Conservation (phyloP, 2,797 vertebrate species). For the Vireo griseus region DNA sequence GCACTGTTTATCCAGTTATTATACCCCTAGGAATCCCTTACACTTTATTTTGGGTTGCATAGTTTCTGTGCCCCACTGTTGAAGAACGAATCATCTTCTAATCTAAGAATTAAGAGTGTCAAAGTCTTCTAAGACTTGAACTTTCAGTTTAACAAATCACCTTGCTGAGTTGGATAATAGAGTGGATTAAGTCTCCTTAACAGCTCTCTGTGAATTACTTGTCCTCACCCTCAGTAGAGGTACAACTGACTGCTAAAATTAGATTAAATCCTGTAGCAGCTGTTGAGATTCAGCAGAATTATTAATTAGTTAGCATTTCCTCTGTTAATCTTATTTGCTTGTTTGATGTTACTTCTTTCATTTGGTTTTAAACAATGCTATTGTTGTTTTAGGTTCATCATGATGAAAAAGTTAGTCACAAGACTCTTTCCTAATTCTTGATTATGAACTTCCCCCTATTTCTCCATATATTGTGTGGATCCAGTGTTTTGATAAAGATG, state of each 20-base stretch:
- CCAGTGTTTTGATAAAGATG: neutral
- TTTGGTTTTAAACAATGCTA: neutral
- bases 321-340: neutral
- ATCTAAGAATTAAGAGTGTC: neutral
- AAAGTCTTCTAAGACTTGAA: neutral
- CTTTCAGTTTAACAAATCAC: neutral
- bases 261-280: neutral
- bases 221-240: neutral
- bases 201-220: neutral
- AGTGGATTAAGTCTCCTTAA: neutral
- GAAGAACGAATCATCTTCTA: neutral
- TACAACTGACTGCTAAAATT: neutral
- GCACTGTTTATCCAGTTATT: neutral
- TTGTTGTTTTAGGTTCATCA: neutral
- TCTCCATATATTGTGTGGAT: neutral
- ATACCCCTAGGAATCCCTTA: neutral
- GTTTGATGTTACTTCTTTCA: neutral
- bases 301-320: neutral
- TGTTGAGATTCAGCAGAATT: neutral
- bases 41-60: neutral
- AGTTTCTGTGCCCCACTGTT: neutral
- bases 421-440: neutral
- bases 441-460: neutral
- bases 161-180: neutral
- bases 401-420: neutral